Conservation (phyloP, 2,113 vertebrate genomes). For the Promerops cafer region DNA sequence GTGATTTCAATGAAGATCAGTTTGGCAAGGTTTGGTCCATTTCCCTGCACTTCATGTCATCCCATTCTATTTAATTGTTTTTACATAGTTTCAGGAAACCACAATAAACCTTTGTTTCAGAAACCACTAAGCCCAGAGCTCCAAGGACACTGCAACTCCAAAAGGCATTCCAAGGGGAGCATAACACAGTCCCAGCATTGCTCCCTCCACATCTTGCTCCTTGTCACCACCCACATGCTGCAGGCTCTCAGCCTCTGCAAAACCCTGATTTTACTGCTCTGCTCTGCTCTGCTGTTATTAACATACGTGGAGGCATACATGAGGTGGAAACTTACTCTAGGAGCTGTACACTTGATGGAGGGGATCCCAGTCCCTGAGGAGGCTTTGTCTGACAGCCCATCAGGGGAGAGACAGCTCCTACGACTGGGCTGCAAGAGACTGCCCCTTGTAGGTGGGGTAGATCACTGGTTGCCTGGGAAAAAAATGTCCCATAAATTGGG, state of each 20-base stretch:
- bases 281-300: no score
- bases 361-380: neutral
- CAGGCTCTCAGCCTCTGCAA: no score
- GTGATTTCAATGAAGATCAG: rapidly evolving
- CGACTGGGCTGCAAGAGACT: rapidly evolving
- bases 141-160: neutral
- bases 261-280: no score
- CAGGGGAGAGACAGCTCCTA: neutral
- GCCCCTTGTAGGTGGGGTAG: neutral
- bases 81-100: neutral
- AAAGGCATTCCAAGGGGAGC: neutral
- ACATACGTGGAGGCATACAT: no score
- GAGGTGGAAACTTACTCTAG: neutral
- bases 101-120: neutral
- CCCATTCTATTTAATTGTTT: neutral
- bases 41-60: neutral
- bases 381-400: neutral
- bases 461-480: neutral
- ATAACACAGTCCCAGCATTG: neutral
- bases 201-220: neutral
- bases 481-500: neutral
- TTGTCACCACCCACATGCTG: neutral
- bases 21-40: neutral
- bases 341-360: neutral
- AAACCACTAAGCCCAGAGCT: neutral